phyloP scores from a whole-genome alignment of 2,888 invertebrate species.

The Leptogaster cylindrica region DNA sequence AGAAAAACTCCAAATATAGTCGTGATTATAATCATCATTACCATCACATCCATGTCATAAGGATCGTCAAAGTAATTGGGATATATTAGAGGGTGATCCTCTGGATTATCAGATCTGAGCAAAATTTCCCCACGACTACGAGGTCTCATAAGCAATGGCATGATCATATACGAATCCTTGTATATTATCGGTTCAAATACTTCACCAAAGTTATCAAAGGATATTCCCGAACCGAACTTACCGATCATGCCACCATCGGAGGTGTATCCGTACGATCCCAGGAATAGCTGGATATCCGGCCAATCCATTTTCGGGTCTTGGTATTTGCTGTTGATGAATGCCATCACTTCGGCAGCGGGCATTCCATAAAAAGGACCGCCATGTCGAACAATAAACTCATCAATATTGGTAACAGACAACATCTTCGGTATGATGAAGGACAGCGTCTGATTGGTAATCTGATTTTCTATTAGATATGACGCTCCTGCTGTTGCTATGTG shows the following conservation, averaged over 20 bases:
- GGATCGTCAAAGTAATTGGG: constrained; percentile 84
- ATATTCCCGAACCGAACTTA: constrained; percentile 71
- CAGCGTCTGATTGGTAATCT: constrained; percentile 65
- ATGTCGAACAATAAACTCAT: constrained; percentile 68
- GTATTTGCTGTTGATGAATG: constrained; percentile 77
- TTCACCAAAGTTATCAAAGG: constrained; percentile 71
- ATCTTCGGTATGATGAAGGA: constrained; percentile 74
- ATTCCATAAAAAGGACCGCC: constrained; percentile 75
- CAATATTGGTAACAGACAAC: constrained; percentile 67
- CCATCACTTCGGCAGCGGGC: constrained; percentile 81
- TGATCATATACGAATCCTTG: constrained; percentile 71
- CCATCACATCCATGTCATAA: constrained; percentile 73
- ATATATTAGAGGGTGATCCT: constrained; percentile 79
- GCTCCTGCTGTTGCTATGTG: constrained; percentile 82
- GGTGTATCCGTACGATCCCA: constrained; percentile 77
- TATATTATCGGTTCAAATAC: constrained; percentile 75
- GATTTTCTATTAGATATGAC: constrained; percentile 73
- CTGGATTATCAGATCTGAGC: constrained; percentile 73
- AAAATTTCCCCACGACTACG: constrained; percentile 73
- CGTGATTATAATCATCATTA: constrained; percentile 58
- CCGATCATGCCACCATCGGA: constrained; percentile 80
- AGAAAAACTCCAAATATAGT: not conserved
- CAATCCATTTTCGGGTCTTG: constrained; percentile 71
- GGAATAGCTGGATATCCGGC: constrained; percentile 81
- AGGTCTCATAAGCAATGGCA: constrained; percentile 76